A percentile compares a stretch with the other conserved stretches of the same genome.
Conservation (phyloP, 2,888 invertebrate species). For the Hedya salicella region DNA sequence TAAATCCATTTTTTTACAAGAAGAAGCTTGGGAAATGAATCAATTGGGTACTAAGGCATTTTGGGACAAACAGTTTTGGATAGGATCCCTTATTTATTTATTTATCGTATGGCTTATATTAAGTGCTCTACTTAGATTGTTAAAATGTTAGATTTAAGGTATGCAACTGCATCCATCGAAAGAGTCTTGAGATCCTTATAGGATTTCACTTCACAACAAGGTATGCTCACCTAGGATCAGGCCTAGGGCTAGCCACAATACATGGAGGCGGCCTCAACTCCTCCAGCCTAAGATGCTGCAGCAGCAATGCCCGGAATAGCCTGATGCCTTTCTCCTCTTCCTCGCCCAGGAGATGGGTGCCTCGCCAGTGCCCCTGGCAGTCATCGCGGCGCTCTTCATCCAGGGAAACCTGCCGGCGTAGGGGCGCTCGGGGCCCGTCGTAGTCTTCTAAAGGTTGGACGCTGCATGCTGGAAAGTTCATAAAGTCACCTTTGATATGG, state of each 20-base stretch:
- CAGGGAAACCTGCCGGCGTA: conserved; percentile 76
- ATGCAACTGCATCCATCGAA: no score
- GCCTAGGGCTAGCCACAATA: conserved; percentile 69
- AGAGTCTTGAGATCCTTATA: no score
- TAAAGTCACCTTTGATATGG: no score
- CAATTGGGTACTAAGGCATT: no score
- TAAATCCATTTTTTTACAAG: no score
- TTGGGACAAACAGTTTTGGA: no score
- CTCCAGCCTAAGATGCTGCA: conserved; percentile 75
- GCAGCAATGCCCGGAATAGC: conserved; percentile 77
- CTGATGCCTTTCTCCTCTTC: conserved; percentile 80
- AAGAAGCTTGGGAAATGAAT: no score
- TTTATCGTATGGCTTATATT: no score
- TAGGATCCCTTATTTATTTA: no score
- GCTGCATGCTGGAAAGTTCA: conserved; percentile 65
- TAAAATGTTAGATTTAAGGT: no score
- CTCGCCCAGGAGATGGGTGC: conserved; percentile 71
- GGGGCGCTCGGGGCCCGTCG: conserved; percentile 74
- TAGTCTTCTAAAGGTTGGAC: conserved; percentile 78
- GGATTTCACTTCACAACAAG: not conserved
- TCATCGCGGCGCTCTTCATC: conserved; percentile 80
- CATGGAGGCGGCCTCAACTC: conserved; percentile 77
- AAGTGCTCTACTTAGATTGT: no score
- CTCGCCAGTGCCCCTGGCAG: conserved; percentile 80
- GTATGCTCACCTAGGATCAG: conserved; percentile 68